A percentile compares a stretch with the other conserved stretches of the same genome.
phyloP scores from a whole-genome alignment of 2,797 vertebrate species.

The Syndactyla subalaris region DNA sequence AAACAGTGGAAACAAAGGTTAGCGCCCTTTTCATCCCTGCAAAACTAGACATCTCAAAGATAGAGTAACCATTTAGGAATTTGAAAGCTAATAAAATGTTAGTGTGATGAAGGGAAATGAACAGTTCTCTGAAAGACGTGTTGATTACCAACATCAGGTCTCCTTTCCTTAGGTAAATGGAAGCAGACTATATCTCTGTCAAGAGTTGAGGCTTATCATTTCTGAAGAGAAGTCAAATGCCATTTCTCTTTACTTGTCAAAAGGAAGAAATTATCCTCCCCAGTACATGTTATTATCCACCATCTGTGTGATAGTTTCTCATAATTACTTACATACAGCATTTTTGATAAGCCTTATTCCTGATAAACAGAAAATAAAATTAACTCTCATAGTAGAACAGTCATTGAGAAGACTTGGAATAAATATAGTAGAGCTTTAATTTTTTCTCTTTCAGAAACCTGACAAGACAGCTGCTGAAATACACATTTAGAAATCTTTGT shows the following conservation, averaged over 20 bases:
- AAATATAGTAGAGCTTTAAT: constrained; percentile 74
- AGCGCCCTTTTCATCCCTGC: neutral
- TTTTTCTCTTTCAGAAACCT: constrained; percentile 76
- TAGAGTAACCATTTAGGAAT: neutral
- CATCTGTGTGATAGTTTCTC: constrained; percentile 74
- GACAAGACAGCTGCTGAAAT: constrained; percentile 72
- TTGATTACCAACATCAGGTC: constrained; percentile 51
- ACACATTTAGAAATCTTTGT: constrained; percentile 68
- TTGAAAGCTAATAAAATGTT: constrained; percentile 37
- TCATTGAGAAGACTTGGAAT: constrained; percentile 68
- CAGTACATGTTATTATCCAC: constrained; percentile 71
- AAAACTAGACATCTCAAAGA: neutral
- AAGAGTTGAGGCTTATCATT: constrained; percentile 51
- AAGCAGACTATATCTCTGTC: constrained; percentile 43
- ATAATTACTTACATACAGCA: constrained; percentile 73
- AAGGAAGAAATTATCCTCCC: constrained; percentile 73
- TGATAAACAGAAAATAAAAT: constrained; percentile 81
- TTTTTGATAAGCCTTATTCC: constrained; percentile 74
- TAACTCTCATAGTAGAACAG: constrained; percentile 72
- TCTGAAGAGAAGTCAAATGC: constrained; percentile 68
- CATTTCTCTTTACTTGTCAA: constrained; percentile 73
- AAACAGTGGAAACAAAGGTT: neutral
- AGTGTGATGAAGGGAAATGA: neutral
- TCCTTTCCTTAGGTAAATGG: constrained; percentile 42
- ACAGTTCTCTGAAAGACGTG: neutral